Evolutionary conservation across 1,140 invertebrate genomes (phyloP).

Genomic region (Scaptodrosophila lebanonensis): DNA sequence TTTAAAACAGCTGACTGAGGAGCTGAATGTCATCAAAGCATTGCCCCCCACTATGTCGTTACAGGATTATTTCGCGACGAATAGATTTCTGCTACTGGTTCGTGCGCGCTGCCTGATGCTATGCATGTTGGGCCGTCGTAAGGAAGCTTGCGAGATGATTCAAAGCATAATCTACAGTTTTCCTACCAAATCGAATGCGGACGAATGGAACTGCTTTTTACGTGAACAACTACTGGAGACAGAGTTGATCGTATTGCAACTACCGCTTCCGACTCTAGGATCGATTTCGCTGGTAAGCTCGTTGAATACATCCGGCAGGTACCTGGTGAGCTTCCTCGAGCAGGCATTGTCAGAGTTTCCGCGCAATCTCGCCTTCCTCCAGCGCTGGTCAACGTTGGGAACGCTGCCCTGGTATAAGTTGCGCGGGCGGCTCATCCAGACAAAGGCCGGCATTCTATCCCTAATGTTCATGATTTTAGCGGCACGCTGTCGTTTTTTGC

Average conservation of each 20-base stretch:
- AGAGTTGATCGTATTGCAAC: constrained; percentile 73
- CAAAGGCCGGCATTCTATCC: constrained; percentile 45
- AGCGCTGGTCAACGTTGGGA: constrained; percentile 32
- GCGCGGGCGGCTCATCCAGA: constrained; percentile 30
- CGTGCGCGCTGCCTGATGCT: constrained; percentile 10
- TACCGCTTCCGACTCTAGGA: constrained; percentile 44
- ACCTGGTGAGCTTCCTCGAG: constrained; percentile 61
- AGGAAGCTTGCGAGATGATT: constrained; percentile 64
- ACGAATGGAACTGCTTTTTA: constrained; percentile 34
- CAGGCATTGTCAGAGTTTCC: constrained; percentile 78
- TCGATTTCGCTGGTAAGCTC: too few relatives aligned
- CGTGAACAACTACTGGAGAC: constrained; percentile 78
- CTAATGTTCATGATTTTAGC: constrained; percentile 52
- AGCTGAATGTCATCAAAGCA: neutral
- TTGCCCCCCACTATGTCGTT: constrained; percentile 15
- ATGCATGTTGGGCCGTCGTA: constrained; percentile 69
- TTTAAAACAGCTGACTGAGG: neutral
- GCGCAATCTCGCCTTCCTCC: constrained; percentile 80
- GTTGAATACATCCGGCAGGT: too few relatives aligned
- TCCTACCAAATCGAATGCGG: neutral
- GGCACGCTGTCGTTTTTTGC: constrained; percentile 40
- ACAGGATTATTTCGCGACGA: constrained; percentile 38
- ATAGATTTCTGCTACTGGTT: constrained; percentile 25
- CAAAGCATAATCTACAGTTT: constrained; percentile 38
- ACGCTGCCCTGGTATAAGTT: constrained; percentile 53